phyloP scores from a whole-genome alignment of 2,888 invertebrate genomes.

The Xylota sylvarum region DNA sequence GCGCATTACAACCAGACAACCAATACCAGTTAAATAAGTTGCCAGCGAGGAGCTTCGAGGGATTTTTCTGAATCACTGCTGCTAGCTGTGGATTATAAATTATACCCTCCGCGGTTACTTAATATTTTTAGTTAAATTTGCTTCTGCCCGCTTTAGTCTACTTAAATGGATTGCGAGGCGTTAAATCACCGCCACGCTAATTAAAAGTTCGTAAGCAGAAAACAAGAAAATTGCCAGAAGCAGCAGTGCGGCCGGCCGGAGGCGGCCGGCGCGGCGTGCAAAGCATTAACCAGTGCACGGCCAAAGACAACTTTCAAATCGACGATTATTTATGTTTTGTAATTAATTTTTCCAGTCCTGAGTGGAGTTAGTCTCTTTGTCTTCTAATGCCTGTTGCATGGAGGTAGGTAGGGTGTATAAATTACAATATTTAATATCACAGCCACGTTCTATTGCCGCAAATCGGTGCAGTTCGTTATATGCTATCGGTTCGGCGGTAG shows the following conservation, averaged over 20 bases:
- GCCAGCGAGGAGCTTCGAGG: slow-evolving; percentile 16
- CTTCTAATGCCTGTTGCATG: slow-evolving; percentile 45
- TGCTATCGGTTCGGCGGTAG: background rate
- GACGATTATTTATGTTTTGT: slow-evolving; percentile 66
- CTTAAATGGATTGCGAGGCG: slow-evolving; percentile 57
- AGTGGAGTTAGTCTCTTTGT: slow-evolving; percentile 56
- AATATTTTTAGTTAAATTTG: slow-evolving; percentile 31
- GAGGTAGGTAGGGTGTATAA: slow-evolving; percentile 64
- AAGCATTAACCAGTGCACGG: slow-evolving; percentile 23
- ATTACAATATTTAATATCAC: slow-evolving; percentile 69
- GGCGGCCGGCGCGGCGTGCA: background rate
- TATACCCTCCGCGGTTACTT: slow-evolving; percentile 46
- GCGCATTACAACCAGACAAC: background rate
- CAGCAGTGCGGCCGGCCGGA: background rate
- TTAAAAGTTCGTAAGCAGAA: slow-evolving; percentile 42
- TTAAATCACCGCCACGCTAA: slow-evolving; percentile 69
- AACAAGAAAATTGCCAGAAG: slow-evolving; percentile 5
- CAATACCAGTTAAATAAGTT: slow-evolving; percentile 46
- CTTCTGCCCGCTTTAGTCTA: slow-evolving; percentile 35
- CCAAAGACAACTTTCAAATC: slow-evolving; percentile 71
- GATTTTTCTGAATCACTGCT: slow-evolving; percentile 45
- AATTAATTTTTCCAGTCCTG: slow-evolving; percentile 56
- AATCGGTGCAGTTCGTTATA: slow-evolving; percentile 29
- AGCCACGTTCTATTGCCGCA: slow-evolving; percentile 52
- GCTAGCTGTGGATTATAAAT: slow-evolving; percentile 49